These are phyloP conservation scores for Hypotaenidia philippensis DNA, from an alignment of 2,797 vertebrate genomes.

Conservation along the genomic window DNA sequence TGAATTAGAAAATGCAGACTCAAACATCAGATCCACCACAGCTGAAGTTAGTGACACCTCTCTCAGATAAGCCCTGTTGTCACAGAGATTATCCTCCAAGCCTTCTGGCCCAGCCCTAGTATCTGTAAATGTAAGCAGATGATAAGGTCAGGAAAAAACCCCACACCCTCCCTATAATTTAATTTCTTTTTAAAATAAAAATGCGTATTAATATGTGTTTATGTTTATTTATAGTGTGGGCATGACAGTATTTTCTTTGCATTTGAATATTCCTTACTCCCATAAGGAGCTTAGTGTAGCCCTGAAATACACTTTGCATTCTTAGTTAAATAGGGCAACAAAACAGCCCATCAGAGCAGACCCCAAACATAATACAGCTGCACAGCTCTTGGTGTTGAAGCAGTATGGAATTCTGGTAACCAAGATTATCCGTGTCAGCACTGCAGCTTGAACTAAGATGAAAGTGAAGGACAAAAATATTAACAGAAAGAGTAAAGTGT, in stretches of 20 bases:
- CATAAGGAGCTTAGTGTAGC: neutral
- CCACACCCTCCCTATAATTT: neutral
- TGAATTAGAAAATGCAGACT: neutral
- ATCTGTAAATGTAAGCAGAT: neutral
- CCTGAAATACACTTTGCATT: neutral
- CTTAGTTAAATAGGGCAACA: neutral
- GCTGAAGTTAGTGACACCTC: neutral
- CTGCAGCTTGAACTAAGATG: slow-evolving; percentile 6
- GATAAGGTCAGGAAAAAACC: neutral
- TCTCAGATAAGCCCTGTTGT: neutral
- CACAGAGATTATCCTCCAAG: neutral
- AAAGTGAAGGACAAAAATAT: slow-evolving; percentile 13
- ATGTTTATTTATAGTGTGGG: neutral
- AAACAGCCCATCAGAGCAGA: neutral
- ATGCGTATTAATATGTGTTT: neutral
- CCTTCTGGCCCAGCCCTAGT: neutral
- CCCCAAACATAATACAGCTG: neutral
- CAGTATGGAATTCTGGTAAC: neutral
- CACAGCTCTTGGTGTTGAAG: neutral
- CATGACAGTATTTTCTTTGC: neutral
- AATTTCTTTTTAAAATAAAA: neutral
- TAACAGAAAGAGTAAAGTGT: neutral
- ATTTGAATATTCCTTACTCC: neutral
- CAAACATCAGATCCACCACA: neutral
- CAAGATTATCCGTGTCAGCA: neutral